phyloP scores from a whole-genome alignment of 2,113 vertebrate species.

The Dicrurus megarhynchus region DNA sequence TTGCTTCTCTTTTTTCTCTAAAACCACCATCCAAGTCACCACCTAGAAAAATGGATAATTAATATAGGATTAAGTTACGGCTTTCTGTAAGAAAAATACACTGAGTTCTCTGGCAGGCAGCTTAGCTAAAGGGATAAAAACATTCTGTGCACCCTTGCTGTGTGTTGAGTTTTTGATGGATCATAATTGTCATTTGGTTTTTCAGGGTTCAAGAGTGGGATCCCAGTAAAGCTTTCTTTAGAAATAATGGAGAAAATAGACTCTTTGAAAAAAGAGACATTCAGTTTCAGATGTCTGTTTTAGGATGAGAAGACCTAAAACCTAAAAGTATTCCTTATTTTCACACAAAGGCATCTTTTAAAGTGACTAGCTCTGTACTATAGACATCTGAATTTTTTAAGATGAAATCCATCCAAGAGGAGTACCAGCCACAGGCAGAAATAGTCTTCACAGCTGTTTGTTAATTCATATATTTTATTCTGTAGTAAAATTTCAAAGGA shows the following conservation, averaged over 20 bases:
- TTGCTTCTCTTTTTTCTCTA: neutral
- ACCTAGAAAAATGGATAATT: neutral
- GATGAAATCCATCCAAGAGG: neutral
- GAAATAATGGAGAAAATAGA: neutral
- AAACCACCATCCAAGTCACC: neutral
- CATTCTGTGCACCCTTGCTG: neutral
- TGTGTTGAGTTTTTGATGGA: neutral
- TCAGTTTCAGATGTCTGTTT: neutral
- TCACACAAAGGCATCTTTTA: neutral
- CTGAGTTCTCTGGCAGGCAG: neutral
- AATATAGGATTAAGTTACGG: neutral
- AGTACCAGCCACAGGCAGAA: neutral
- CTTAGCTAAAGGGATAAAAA: neutral
- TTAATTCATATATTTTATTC: neutral
- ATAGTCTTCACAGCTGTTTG: neutral
- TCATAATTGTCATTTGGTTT: neutral
- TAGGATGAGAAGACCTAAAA: neutral
- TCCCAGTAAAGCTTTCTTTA: neutral
- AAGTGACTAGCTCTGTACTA: neutral
- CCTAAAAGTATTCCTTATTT: neutral
- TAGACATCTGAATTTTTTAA: neutral
- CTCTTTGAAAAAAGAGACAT: neutral
- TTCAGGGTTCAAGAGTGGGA: neutral
- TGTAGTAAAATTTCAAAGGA: neutral
- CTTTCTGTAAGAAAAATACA: neutral